Base-by-base conservation (phyloP, 2,888 invertebrate genomes). In the Allygus modestus region DNA sequence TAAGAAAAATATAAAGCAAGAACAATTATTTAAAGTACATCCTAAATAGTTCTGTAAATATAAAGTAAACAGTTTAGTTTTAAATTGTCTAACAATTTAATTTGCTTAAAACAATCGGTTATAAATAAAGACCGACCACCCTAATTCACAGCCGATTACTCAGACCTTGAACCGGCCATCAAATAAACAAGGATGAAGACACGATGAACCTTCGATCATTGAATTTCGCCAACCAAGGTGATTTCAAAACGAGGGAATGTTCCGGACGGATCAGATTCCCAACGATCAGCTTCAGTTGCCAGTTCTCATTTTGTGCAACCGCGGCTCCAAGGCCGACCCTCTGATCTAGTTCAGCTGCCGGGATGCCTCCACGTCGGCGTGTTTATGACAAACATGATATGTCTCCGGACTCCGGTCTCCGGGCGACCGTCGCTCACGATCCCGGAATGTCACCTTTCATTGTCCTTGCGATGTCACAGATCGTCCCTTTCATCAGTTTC, bases 221-320 rank as follows among this genome's bases (percentile, higher is more conserved):
- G 73, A 73, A 73, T 41, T 41, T 73, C 73, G 43, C 33, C 31
- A 69, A 69, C 43, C 73, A 73, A 73, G n/a, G 2, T 41, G 20
- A 23, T 73, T 73, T 43, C 73, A 73, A 12, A 37, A 41, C 41
- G 37, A 37, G 73, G 41, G 43, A 43, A 73, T 23, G 73, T 23
- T 41, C 1, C 43, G 15, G 73, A 33, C 20, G 9, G 61, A 37
- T 1, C 2, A 33, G 69, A 71, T 41, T 41, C 71, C 71, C 41
- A 71, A 20, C 11, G 71, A 71, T 71, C 33, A 7, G 61, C 54
- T 54, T 17, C 54, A 20, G 54, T 54, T 54, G n/a, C n/a, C n/a
- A 54, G 54, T 61, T 28, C 61, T 23, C 61, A 61, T 71, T n/a
- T 71, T 71, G 71, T 71, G 71, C 71, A 71, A 71, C 31, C 33